Evolutionary conservation across 2,888 invertebrate genomes (phyloP).

Genomic region (Pristionchus arcanus): DNA sequence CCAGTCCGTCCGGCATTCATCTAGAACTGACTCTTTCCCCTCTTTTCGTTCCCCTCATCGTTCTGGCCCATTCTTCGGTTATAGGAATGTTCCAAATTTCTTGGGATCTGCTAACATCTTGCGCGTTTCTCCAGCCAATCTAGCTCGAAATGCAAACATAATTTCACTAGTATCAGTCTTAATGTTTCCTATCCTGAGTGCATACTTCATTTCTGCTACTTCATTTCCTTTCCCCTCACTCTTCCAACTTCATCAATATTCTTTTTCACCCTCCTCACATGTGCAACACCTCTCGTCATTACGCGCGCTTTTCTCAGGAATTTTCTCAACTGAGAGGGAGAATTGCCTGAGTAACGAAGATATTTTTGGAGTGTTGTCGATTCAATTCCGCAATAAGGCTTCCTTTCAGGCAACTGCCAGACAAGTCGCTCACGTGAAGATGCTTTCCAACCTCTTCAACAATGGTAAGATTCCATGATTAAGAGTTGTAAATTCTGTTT

Average conservation of each 20-base stretch:
- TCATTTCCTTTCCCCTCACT: neutral
- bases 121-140: neutral
- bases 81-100: neutral
- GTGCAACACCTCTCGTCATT: neutral
- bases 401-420: neutral
- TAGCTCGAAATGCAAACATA: neutral
- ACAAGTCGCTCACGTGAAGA: neutral
- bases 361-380: neutral
- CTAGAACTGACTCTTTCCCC: neutral
- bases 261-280: neutral
- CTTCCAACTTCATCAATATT: constrained; percentile 35
- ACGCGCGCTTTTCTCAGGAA: constrained; percentile 1
- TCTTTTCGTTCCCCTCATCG: neutral
- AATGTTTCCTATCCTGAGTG: neutral
- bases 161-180: neutral
- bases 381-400: neutral
- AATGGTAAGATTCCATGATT: neutral
- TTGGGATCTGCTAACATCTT: neutral
- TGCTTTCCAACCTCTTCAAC: constrained; percentile 37
- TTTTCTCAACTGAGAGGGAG: neutral
- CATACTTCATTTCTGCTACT: neutral
- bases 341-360: neutral
- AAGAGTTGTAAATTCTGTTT: neutral
- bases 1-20: neutral
- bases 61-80: neutral